These are phyloP conservation scores for Rugalucina vietnamica DNA, from an alignment of 2,888 invertebrate species.

Conservation along the genomic window DNA sequence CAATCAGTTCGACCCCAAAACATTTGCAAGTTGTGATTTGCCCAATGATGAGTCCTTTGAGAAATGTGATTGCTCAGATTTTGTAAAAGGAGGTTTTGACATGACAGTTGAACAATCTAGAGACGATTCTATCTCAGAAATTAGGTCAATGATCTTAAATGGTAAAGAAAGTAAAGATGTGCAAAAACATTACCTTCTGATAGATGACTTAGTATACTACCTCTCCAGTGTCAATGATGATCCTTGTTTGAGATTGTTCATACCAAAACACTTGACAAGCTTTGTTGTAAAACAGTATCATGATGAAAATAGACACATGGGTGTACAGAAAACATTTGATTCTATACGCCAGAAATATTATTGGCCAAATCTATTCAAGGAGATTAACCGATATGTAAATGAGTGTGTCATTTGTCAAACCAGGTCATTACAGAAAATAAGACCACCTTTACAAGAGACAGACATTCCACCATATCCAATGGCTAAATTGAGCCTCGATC, in stretches of 20 bases:
- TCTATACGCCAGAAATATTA: constrained; percentile 12
- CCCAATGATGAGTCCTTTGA: neutral
- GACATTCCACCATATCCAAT: constrained; percentile 21
- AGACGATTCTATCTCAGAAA: neutral
- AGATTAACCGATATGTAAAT: neutral
- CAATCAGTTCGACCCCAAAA: constrained; percentile 40
- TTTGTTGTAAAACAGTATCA: constrained; percentile 19
- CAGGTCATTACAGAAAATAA: neutral
- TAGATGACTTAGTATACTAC: constrained; percentile 34
- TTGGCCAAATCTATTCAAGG: constrained; percentile 13
- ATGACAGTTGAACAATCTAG: constrained; percentile 27
- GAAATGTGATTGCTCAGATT: constrained; percentile 9
- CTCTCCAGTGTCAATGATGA: constrained; percentile 31
- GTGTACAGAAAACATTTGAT: constrained; percentile 11
- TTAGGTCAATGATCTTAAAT: neutral
- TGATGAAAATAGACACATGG: constrained; percentile 18
- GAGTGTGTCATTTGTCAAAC: constrained; percentile 2
- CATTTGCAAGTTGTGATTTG: constrained; percentile 8
- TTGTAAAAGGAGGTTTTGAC: neutral
- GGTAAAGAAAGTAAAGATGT: constrained; percentile 14
- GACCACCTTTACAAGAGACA: neutral
- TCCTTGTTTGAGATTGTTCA: constrained; percentile 15
- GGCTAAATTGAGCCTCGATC: constrained; percentile 8
- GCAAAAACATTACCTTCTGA: neutral
- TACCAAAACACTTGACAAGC: neutral